phyloP scores from a whole-genome alignment of 1,140 invertebrate genomes.

The Zophobas morio region DNA sequence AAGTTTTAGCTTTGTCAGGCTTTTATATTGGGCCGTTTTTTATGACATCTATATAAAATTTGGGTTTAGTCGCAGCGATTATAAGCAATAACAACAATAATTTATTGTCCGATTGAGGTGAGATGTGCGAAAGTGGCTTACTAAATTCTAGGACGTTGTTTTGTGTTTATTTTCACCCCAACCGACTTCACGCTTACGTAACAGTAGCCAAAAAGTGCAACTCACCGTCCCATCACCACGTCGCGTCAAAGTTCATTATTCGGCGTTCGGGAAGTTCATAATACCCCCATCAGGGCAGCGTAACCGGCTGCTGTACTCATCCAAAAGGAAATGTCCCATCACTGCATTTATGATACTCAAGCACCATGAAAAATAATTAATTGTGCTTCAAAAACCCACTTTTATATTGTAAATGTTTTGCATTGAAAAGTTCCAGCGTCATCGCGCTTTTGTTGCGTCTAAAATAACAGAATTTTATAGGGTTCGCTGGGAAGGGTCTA shows the following conservation, averaged over 20 bases:
- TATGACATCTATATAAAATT: too few relatives aligned
- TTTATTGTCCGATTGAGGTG: too few relatives aligned
- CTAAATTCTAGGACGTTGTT: too few relatives aligned
- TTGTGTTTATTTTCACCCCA: too few relatives aligned
- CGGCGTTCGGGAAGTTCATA: constrained; percentile 57
- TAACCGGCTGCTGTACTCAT: constrained; percentile 20
- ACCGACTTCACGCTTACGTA: too few relatives aligned
- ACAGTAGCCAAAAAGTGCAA: constrained; percentile 25
- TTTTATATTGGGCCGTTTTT: not conserved
- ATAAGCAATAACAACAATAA: too few relatives aligned
- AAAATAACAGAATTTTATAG: not conserved
- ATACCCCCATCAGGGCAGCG: constrained; percentile 58
- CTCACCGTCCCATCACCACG: constrained; percentile 17
- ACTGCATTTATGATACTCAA: constrained; percentile 60
- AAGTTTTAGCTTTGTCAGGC: constrained; percentile 7
- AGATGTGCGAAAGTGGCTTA: too few relatives aligned
- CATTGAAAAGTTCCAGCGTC: constrained; percentile 53
- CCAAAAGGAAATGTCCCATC: constrained; percentile 60
- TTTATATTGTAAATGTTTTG: constrained; percentile 59
- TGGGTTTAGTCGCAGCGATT: too few relatives aligned
- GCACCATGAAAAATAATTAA: constrained; percentile 65
- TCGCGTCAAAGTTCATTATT: constrained; percentile 12
- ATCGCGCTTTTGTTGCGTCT: constrained; percentile 12
- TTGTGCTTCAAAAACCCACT: constrained; percentile 63
- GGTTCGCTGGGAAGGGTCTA: too few relatives aligned